Percentiles rank a stretch among this genome's conserved stretches.
These are phyloP conservation scores for Listrodromus nycthemerus DNA, from an alignment of 2,888 invertebrate species.

Conservation along the genomic window DNA sequence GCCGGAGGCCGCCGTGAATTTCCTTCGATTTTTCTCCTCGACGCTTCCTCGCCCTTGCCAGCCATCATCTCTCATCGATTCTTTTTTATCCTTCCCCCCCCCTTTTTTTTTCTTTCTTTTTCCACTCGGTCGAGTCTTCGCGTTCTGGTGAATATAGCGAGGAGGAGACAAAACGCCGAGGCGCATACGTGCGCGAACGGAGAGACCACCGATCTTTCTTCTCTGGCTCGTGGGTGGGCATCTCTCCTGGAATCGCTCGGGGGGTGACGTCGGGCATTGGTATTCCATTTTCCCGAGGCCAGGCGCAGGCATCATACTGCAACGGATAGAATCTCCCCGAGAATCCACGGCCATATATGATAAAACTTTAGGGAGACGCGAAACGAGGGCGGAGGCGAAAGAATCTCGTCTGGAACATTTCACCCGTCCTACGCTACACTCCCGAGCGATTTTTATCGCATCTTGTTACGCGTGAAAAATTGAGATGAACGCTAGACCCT, in stretches of 20 bases:
- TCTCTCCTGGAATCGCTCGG: constrained; percentile 35
- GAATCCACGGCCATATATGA: constrained; percentile 58
- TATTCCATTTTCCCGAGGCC: constrained; percentile 58
- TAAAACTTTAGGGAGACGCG: constrained; percentile 54
- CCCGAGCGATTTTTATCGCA: constrained; percentile 53
- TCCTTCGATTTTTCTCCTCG: constrained; percentile 11
- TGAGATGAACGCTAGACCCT: constrained; percentile 32
- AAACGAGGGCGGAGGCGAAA: constrained; percentile 24
- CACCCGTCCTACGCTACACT: constrained; percentile 2
- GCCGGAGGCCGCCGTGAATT: constrained; percentile 2
- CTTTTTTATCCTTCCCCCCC: background rate
- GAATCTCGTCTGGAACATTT: constrained; percentile 47
- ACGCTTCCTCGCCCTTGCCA: constrained; percentile 15
- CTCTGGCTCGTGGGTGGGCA: constrained; percentile 53
- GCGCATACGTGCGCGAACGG: constrained; percentile 18
- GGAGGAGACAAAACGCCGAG: constrained; percentile 20
- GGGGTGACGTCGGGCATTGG: constrained; percentile 45
- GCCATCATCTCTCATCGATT: constrained; percentile 32
- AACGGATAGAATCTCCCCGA: constrained; percentile 18
- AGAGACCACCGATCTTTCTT: constrained; percentile 17
- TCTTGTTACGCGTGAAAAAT: constrained; percentile 50
- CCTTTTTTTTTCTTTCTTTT: constrained; percentile 39
- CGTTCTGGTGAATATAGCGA: constrained; percentile 15
- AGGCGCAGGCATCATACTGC: constrained; percentile 25
- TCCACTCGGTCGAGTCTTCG: constrained; percentile 41